Evolutionary conservation across 2,113 vertebrate species (phyloP).

Genomic region (Zootoca vivipara): DNA sequence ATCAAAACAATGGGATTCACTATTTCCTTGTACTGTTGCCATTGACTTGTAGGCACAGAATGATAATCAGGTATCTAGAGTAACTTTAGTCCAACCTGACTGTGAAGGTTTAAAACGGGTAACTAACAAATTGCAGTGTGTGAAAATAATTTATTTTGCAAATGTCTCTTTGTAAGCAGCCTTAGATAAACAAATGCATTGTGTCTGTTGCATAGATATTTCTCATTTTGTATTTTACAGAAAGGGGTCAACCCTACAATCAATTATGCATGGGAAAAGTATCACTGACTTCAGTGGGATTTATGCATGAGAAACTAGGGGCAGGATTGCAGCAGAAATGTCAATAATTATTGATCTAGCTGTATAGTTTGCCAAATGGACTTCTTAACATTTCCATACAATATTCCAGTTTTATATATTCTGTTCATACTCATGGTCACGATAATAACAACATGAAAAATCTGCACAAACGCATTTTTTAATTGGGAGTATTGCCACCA

Average conservation of each 20-base stretch:
- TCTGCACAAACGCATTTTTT: not conserved
- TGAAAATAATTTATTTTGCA: not conserved
- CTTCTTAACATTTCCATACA: not conserved
- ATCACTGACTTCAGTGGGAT: not conserved
- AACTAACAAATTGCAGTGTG: not conserved
- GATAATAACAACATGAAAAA: not conserved
- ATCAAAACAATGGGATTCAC: slow-evolving; percentile 25
- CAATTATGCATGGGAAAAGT: not conserved
- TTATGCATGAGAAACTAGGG: slow-evolving; percentile 1
- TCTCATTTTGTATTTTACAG: not conserved
- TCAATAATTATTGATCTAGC: not conserved
- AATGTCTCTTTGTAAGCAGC: not conserved
- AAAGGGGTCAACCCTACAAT: not conserved
- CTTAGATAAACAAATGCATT: not conserved
- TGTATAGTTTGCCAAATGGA: slow-evolving; percentile 28
- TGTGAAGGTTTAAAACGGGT: not conserved
- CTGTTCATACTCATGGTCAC: not conserved
- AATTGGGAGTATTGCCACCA: not conserved
- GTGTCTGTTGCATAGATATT: slow-evolving; percentile 10
- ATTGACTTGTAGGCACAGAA: slow-evolving; percentile 1
- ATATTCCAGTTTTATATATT: not conserved
- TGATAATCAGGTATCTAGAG: slow-evolving; percentile 14
- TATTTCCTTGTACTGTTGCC: slow-evolving; percentile 28
- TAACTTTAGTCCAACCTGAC: not conserved
- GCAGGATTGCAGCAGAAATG: slow-evolving; percentile 10